Percentiles rank a stretch among this genome's conserved stretches.
Evolutionary conservation across 2,113 vertebrate species (phyloP).

Genomic region (Silurus glanis): DNA sequence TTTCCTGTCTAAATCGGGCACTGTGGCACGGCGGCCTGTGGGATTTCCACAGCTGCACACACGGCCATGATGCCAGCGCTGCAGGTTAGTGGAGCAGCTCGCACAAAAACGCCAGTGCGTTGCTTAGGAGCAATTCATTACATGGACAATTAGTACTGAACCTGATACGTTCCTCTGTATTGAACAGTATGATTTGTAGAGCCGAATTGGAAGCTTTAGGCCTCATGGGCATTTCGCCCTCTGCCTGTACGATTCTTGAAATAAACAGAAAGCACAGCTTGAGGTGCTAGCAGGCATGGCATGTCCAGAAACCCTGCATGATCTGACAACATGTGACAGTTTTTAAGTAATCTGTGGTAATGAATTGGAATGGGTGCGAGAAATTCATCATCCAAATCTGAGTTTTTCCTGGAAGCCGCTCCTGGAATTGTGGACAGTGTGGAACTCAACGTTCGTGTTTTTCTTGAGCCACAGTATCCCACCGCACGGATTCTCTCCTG

Average conservation of each 20-base stretch:
- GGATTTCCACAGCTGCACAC: slow-evolving; percentile 42
- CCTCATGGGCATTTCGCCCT: neutral
- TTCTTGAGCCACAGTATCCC: slow-evolving; percentile 18
- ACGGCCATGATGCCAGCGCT: slow-evolving; percentile 21
- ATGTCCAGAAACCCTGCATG: neutral
- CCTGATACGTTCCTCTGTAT: neutral
- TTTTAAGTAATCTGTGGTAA: slow-evolving; percentile 21
- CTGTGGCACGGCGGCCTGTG: slow-evolving; percentile 28
- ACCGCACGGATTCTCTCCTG: slow-evolving; percentile 22
- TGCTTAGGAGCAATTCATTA: slow-evolving; percentile 15
- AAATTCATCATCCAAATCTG: slow-evolving; percentile 1
- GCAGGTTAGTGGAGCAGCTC: slow-evolving; percentile 6
- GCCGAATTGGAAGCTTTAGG: neutral
- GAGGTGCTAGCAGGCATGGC: neutral
- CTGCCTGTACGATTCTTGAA: neutral
- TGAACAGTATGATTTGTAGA: neutral
- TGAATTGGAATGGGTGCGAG: neutral
- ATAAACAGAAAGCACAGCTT: neutral
- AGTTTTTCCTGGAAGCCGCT: slow-evolving; percentile 30
- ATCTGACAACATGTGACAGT: slow-evolving; percentile 7
- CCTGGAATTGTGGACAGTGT: slow-evolving; percentile 12
- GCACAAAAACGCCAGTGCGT: neutral
- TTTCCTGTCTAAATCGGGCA: slow-evolving; percentile 44
- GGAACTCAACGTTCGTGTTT: slow-evolving; percentile 1
- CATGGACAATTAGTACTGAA: slow-evolving; percentile 8